Evolutionary conservation across 2,888 invertebrate genomes (phyloP).

Genomic region (Pollenia labialis): DNA sequence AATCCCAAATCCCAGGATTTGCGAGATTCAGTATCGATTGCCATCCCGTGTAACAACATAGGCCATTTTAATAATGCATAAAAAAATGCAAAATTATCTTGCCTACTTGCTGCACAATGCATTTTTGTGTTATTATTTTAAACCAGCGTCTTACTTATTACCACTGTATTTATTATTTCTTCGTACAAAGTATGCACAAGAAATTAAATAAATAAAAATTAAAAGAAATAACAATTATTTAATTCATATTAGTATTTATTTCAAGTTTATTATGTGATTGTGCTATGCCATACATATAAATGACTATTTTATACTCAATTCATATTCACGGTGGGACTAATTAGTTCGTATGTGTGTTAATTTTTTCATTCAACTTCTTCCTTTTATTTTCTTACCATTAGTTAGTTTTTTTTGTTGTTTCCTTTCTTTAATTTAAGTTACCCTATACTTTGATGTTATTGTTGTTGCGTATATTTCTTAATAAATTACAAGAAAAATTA

Average conservation of each 20-base stretch:
- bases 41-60: no score
- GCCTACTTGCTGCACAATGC: slow-evolving; percentile 8
- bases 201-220: background rate
- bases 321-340: slow-evolving; percentile 15
- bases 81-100: background rate
- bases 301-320: slow-evolving; percentile 51
- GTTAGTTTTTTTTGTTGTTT: background rate
- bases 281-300: slow-evolving; percentile 64
- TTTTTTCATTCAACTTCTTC: slow-evolving; percentile 19
- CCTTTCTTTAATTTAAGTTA: slow-evolving; percentile 24
- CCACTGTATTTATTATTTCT: slow-evolving; percentile 27
- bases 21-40: no score
- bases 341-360: background rate
- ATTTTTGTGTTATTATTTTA: slow-evolving; percentile 13
- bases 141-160: slow-evolving; percentile 12
- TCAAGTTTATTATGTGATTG: slow-evolving; percentile 62
- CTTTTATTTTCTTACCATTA: slow-evolving; percentile 53
- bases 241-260: slow-evolving; percentile 62
- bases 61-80: background rate
- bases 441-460: slow-evolving; percentile 47
- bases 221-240: slow-evolving; percentile 54
- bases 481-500: slow-evolving; percentile 57
- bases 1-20: no score
- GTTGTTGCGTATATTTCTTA: slow-evolving; percentile 8
- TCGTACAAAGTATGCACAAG: background rate